Percentiles rank a stretch among this genome's conserved stretches.
Conservation (phyloP, 1,140 invertebrate genomes). For the Magallana gigas region DNA sequence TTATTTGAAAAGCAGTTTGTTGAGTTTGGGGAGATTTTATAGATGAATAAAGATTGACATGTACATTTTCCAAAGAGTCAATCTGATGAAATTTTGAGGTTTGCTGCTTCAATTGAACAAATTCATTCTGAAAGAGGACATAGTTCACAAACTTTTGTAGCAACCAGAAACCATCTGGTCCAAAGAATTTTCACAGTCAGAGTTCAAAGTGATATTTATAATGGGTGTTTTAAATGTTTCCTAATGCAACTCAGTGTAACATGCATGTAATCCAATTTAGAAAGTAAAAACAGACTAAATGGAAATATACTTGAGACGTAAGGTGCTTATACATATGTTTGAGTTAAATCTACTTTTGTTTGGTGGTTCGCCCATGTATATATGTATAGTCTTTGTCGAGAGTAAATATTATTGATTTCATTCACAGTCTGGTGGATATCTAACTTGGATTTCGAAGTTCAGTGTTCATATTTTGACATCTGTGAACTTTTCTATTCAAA, state of each 20-base stretch:
- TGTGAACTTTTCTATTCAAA: background rate
- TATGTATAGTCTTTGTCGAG: background rate
- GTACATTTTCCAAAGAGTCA: too few relatives aligned
- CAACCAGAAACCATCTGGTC: constrained; percentile 2
- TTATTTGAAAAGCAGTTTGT: too few relatives aligned
- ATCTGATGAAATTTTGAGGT: too few relatives aligned
- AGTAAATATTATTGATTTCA: background rate
- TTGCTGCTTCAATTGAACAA: background rate
- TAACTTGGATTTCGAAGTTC: background rate
- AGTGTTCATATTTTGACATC: background rate
- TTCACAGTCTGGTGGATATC: background rate
- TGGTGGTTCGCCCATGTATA: background rate
- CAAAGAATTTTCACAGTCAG: background rate
- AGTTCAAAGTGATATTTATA: background rate
- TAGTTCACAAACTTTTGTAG: background rate
- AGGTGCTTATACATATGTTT: background rate
- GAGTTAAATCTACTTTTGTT: background rate
- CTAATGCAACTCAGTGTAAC: background rate
- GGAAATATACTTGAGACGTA: background rate
- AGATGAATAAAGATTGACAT: too few relatives aligned
- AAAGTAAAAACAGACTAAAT: background rate
- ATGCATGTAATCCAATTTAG: constrained; percentile 25
- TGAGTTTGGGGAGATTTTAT: too few relatives aligned
- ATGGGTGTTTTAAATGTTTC: background rate
- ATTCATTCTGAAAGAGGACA: background rate